Conservation (phyloP, 2,888 invertebrate species). For the Iselma pallidipennis region DNA sequence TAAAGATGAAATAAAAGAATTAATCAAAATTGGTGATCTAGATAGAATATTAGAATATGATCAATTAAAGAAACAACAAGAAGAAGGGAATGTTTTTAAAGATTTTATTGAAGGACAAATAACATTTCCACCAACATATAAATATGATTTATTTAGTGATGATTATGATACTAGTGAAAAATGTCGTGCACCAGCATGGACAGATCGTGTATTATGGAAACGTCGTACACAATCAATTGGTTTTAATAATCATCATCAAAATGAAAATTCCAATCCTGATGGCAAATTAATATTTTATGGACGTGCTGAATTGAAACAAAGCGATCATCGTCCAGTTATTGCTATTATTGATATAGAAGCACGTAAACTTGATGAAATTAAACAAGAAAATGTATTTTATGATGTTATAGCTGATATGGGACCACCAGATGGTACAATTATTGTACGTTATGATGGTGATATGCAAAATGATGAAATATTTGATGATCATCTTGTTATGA, state of each 20-base stretch:
- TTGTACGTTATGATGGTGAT: conserved; percentile 61
- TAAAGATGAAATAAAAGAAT: conserved; percentile 88
- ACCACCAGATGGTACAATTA: conserved; percentile 93
- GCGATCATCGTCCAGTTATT: conserved; percentile 96
- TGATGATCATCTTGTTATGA: conserved; percentile 79
- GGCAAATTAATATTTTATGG: conserved; percentile 89
- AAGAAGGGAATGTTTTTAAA: conserved; percentile 83
- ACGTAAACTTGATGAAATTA: conserved; percentile 75
- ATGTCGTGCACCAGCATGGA: conserved; percentile 96
- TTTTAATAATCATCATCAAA: conserved; percentile 60
- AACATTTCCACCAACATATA: conserved; percentile 95
- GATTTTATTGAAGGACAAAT: conserved; percentile 93
- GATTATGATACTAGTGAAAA: conserved; percentile 99
- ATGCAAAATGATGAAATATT: conserved; percentile 63
- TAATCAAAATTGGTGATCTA: conserved; percentile 76
- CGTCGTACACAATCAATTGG: conserved; percentile 75
- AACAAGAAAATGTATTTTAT: conserved; percentile 79
- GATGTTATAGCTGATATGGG: conserved; percentile 82
- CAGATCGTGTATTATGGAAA: conserved; percentile 95
- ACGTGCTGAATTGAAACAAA: conserved; percentile 92
- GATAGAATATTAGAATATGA: conserved; percentile 80
- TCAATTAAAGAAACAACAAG: conserved; percentile 83
- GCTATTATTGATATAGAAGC: conserved; percentile 89
- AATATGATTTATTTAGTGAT: conserved; percentile 97
- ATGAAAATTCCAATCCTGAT: conserved; percentile 67